Percentiles rank a stretch among this genome's conserved stretches.
Evolutionary conservation across 2,888 invertebrate species (phyloP).

Genomic region (Molanna angustata): DNA sequence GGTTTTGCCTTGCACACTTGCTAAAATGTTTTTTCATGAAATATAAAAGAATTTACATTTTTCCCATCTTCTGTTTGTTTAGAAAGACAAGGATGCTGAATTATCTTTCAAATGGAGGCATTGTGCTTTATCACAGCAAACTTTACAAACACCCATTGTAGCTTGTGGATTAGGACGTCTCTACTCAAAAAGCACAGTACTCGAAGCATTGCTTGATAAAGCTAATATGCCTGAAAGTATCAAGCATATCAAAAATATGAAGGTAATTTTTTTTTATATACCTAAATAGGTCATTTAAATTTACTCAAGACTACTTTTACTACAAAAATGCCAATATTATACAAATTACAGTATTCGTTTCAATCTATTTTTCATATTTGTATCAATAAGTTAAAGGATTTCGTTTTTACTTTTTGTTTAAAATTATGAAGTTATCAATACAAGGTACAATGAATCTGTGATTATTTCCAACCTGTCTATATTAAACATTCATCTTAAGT

Average conservation of each 20-base stretch:
- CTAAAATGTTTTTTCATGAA: too few species aligned
- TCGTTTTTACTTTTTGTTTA: too few species aligned
- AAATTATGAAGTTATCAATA: too few species aligned
- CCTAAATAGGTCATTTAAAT: background rate
- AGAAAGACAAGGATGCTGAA: constrained; percentile 96
- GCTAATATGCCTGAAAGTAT: constrained; percentile 67
- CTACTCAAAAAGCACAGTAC: constrained; percentile 90
- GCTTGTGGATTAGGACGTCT: constrained; percentile 88
- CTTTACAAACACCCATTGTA: constrained; percentile 83
- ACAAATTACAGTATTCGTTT: too few species aligned
- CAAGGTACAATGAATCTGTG: too few species aligned
- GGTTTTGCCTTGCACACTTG: too few species aligned
- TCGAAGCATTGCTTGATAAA: constrained; percentile 89
- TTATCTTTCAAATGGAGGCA: constrained; percentile 92
- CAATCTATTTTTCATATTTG: too few species aligned
- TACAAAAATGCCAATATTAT: too few species aligned
- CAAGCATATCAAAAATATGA: constrained; percentile 77
- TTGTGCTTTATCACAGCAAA: constrained; percentile 88
- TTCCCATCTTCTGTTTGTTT: constrained; percentile 36
- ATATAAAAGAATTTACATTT: too few species aligned
- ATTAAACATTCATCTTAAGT: too few species aligned
- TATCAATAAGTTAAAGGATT: too few species aligned
- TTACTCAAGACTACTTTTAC: background rate
- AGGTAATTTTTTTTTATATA: constrained; percentile 48
- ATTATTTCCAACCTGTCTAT: too few species aligned